Evolutionary conservation across 2,113 vertebrate species (phyloP).

Genomic region (Eretmochelys imbricata): DNA sequence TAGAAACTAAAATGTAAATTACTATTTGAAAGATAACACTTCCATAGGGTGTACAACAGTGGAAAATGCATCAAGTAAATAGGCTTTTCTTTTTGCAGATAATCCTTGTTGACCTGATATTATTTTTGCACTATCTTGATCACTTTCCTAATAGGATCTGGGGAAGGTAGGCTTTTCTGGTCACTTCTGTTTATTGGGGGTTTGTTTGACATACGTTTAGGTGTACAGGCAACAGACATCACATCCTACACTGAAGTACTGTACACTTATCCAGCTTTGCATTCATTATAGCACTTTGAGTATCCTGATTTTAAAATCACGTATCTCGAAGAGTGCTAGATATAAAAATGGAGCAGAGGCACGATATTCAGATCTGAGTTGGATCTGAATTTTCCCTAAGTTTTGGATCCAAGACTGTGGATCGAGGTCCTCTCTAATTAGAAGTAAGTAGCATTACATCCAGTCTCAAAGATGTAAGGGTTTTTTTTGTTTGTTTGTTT

Average conservation of each 20-base stretch:
- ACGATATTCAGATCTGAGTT: background rate
- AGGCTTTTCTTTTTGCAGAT: background rate
- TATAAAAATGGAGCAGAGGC: background rate
- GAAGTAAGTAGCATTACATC: background rate
- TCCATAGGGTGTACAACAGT: background rate
- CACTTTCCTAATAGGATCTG: background rate
- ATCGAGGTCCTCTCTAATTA: background rate
- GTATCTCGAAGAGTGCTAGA: background rate
- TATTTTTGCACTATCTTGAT: background rate
- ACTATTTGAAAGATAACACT: accelerated
- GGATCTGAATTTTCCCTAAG: background rate
- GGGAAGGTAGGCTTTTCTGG: background rate
- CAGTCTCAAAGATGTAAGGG: background rate
- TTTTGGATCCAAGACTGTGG: background rate
- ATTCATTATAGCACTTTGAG: background rate
- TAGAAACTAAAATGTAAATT: background rate
- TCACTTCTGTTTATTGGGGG: background rate
- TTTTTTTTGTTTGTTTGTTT: no score
- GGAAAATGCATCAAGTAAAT: background rate
- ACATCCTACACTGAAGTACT: background rate
- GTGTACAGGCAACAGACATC: background rate
- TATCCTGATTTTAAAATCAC: background rate
- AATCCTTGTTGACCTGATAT: background rate
- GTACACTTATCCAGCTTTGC: accelerated
- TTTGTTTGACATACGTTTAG: background rate